Percentiles rank a stretch among this genome's conserved stretches.
Evolutionary conservation across 2,888 invertebrate genomes (phyloP).

Genomic region (Caenorhabditis sp.): DNA sequence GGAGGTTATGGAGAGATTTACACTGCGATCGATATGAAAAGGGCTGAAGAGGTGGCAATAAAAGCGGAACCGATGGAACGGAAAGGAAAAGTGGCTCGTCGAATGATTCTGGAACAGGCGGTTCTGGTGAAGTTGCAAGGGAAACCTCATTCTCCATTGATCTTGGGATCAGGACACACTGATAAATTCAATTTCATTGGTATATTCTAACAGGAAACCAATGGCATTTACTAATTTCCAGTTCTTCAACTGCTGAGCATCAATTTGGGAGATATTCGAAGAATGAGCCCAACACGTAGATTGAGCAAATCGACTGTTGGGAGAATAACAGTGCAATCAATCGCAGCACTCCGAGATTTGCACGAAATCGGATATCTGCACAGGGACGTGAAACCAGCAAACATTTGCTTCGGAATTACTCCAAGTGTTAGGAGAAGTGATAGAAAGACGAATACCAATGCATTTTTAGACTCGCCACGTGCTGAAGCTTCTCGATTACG

Average conservation of each 20-base stretch:
- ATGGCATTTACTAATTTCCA: slow-evolving; percentile 14
- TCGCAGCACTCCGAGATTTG: slow-evolving; percentile 77
- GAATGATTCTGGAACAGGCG: slow-evolving; percentile 77
- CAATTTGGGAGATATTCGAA: slow-evolving; percentile 77
- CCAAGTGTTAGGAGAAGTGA: slow-evolving; percentile 37
- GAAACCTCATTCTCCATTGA: slow-evolving; percentile 73
- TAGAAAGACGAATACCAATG: not conserved
- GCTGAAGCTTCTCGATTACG: slow-evolving; percentile 74
- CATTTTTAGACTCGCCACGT: slow-evolving; percentile 68
- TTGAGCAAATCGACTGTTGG: slow-evolving; percentile 62
- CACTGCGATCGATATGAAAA: slow-evolving; percentile 68
- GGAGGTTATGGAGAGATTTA: slow-evolving; percentile 78
- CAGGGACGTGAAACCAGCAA: slow-evolving; percentile 76
- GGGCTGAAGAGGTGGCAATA: slow-evolving; percentile 73
- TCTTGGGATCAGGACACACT: slow-evolving; percentile 72
- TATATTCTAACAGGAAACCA: not conserved
- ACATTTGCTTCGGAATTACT: slow-evolving; percentile 77
- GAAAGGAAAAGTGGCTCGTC: slow-evolving; percentile 67
- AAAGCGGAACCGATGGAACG: slow-evolving; percentile 74
- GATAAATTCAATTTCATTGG: slow-evolving; percentile 63
- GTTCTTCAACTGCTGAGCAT: slow-evolving; percentile 78
- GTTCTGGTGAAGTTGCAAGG: slow-evolving; percentile 74
- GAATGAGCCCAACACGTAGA: slow-evolving; percentile 70
- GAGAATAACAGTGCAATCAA: slow-evolving; percentile 60
- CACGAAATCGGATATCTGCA: slow-evolving; percentile 77